Percentiles rank a stretch among this genome's conserved stretches.
Conservation (phyloP, 2,113 vertebrate species). For the Neotragus pygmaeus region DNA sequence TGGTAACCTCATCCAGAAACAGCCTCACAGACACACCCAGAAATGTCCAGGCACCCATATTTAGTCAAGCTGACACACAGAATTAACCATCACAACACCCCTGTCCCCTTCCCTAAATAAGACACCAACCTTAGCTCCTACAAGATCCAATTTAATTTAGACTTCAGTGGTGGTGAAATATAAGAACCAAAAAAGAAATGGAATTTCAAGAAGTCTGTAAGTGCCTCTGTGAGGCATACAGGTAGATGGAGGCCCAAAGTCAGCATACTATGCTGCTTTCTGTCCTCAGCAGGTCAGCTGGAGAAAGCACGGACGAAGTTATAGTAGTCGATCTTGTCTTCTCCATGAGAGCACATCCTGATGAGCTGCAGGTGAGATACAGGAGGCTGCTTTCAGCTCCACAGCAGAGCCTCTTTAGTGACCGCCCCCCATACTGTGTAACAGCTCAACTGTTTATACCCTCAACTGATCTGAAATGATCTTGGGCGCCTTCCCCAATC, state of each 20-base stretch:
- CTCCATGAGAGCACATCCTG: slow-evolving; percentile 72
- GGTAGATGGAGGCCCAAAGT: not conserved
- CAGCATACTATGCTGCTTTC: not conserved
- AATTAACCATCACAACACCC: not conserved
- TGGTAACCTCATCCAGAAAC: not conserved
- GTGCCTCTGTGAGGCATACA: not conserved
- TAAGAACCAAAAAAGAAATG: not conserved
- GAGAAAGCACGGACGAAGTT: slow-evolving; percentile 79
- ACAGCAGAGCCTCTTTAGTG: accelerated
- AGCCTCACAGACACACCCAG: not conserved
- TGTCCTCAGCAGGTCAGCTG: slow-evolving; percentile 38
- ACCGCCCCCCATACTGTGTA: not conserved
- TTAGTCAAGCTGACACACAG: not conserved
- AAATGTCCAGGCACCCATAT: not conserved
- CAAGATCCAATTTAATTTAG: slow-evolving; percentile 35
- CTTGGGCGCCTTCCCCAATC: not conserved
- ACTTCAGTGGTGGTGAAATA: not conserved
- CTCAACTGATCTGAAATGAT: not conserved
- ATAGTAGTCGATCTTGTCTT: slow-evolving; percentile 75
- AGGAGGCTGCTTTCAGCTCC: not conserved
- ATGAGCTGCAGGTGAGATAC: slow-evolving; percentile 73
- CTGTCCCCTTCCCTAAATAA: not conserved
- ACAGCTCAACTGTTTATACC: not conserved
- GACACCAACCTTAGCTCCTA: not conserved
- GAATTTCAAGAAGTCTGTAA: not conserved